Base-by-base conservation (phyloP, 37 sponge, comb jelly and placozoan species). In the Petrosia ficiformis region DNA sequence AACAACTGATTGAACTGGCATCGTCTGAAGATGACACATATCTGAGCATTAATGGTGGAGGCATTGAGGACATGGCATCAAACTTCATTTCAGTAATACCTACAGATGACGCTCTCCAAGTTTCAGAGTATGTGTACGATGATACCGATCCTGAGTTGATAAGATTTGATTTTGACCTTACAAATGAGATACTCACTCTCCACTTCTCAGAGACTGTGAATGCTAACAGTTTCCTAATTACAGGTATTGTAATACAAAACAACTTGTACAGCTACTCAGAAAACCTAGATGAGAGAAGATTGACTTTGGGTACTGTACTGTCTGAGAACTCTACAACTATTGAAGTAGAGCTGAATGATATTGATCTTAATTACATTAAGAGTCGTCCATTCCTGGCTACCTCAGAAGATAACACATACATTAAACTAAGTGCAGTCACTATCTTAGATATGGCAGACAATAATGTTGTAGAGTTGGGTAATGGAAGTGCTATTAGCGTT, bases 331-430 rank as follows among this genome's bases (percentile, higher is more conserved):
- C 71, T 21, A 87, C 85, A 21, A 31, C 74, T 4, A 79, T 95
- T 44, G 81, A 71, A 30, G 48, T 95, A 21, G 83, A 85, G 40
- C 70, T 95, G 39, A 78, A 68, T 67, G 76, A 74, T 11, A 73
- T 66, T 56, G 95, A 95, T 77, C 59, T 95, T 31, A 87, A 95
- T 75, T 87, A 88, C 89, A 91, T 95, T 72, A 95, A 95, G 81
- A 71, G 77, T 34, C 39, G 85, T 44, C 59, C 77, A 39, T 48
- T 36, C 25, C 68, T 95, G 26, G 86, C 84, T 1, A 91, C 92
- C 0, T 24, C 58, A 35, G 25, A 2, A 1, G 22, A 68, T 22
- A 86, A 85, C 82, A 95, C 96, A 1, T 91, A 76, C 65, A 64
- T 95, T 11, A n/a, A 65, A 39, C 30, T 91, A 33, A 76, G 77